Conservation (phyloP, 2,113 vertebrate species). For the Cyprinodon brontotheroides region DNA sequence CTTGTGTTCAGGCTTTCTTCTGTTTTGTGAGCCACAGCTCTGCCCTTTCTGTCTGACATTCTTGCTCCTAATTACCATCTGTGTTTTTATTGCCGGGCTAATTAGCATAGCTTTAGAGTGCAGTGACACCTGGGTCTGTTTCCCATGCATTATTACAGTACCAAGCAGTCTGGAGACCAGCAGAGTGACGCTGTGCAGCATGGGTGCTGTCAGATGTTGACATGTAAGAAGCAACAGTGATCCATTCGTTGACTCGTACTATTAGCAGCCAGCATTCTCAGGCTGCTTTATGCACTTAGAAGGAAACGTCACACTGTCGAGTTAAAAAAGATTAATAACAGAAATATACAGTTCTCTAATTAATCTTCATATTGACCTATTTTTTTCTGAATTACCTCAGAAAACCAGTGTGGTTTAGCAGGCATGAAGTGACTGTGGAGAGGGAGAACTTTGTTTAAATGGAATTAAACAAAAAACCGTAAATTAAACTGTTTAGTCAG, state of each 20-base stretch:
- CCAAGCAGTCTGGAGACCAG: constrained; percentile 8
- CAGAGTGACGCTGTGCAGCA: not conserved
- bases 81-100: constrained; percentile 62
- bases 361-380: not conserved
- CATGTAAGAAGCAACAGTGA: constrained; percentile 33
- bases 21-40: constrained; percentile 42
- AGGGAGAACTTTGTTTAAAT: too few species aligned
- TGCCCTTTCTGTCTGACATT: constrained; percentile 54
- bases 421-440: too few species aligned
- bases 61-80: constrained; percentile 61
- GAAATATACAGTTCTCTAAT: not conserved
- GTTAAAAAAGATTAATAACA: not conserved
- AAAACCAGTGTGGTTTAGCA: not conserved
- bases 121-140: constrained; percentile 53
- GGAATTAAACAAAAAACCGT: too few species aligned
- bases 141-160: constrained; percentile 39
- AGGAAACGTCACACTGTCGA: not conserved
- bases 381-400: not conserved
- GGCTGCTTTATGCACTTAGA: not conserved
- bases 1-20: constrained; percentile 56
- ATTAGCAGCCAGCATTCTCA: constrained; percentile 37
- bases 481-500: too few species aligned
- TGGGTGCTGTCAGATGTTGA: constrained; percentile 26
- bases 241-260: constrained; percentile 50
- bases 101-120: constrained; percentile 67